phyloP scores from a whole-genome alignment of 2,888 invertebrate genomes.

The Uropetala carovei region DNA sequence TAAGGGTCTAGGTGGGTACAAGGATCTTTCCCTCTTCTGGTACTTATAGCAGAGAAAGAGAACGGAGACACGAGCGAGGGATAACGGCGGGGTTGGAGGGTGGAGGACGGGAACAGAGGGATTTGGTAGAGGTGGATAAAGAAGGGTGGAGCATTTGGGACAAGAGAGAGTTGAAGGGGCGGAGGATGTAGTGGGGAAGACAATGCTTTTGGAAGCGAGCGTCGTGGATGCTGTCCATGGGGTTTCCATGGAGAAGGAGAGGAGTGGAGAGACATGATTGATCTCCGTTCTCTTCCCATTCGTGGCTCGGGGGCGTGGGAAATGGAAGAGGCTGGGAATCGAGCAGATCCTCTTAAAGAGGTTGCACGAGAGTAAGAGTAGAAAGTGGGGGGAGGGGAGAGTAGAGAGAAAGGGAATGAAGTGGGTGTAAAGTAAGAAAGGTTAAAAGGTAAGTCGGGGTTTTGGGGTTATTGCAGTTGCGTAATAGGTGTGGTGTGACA shows the following conservation, averaged over 20 bases:
- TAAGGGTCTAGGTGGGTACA: no score
- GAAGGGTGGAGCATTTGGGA: neutral
- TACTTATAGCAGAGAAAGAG: no score
- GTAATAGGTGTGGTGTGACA: neutral
- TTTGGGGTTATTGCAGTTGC: neutral
- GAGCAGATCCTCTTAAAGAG: neutral
- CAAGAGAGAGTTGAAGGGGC: neutral
- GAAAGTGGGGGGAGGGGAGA: no score
- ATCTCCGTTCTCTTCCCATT: neutral
- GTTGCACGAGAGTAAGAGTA: no score
- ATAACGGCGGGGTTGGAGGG: no score
- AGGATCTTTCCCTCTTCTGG: no score
- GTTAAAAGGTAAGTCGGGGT: neutral
- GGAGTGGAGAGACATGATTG: neutral
- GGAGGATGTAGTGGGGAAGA: neutral
- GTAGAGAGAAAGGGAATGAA: neutral
- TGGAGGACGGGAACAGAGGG: no score
- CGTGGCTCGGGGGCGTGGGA: neutral
- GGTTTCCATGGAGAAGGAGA: neutral
- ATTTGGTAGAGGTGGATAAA: neutral
- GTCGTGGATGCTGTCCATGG: neutral
- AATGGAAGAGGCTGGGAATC: neutral
- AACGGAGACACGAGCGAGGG: no score
- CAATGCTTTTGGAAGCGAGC: no score
- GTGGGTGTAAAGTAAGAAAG: neutral